Evolutionary conservation across 2,113 vertebrate genomes (phyloP).

Genomic region (Phalacrocorax brasilianus): DNA sequence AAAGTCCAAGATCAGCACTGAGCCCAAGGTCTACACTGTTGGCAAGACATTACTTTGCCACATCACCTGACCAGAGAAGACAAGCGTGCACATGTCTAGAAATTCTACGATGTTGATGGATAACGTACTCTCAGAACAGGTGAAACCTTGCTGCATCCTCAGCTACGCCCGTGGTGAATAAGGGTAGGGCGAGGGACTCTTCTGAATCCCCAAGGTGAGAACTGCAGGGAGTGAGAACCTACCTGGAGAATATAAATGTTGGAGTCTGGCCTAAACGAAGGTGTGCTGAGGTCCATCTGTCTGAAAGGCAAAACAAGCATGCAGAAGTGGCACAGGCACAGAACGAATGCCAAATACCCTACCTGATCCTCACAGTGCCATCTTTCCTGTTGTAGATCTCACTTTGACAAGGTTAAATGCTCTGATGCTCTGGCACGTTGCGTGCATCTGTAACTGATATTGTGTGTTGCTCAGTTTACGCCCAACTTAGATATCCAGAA

Average conservation of each 20-base stretch:
- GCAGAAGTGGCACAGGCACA: constrained; percentile 47
- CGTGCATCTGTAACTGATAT: background rate
- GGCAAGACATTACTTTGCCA: background rate
- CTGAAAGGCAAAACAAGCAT: constrained; percentile 53
- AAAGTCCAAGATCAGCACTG: background rate
- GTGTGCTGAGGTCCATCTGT: constrained; percentile 56
- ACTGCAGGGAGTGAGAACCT: background rate
- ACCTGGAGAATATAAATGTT: background rate
- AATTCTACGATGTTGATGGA: background rate
- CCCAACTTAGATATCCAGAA: background rate
- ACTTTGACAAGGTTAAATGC: background rate
- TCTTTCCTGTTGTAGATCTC: constrained; percentile 13
- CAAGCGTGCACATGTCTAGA: background rate
- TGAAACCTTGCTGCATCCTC: background rate
- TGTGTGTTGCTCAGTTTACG: constrained; percentile 16
- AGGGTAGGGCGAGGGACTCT: background rate
- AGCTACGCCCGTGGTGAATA: background rate
- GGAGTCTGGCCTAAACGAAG: background rate
- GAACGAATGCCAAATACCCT: constrained; percentile 2
- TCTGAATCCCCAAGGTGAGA: background rate
- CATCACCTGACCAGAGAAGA: background rate
- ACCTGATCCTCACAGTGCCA: constrained; percentile 28
- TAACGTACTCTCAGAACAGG: background rate
- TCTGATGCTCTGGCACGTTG: background rate
- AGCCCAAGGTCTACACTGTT: background rate